Conservation (phyloP, 1,140 invertebrate species). For the Zaprionus ornatus region DNA sequence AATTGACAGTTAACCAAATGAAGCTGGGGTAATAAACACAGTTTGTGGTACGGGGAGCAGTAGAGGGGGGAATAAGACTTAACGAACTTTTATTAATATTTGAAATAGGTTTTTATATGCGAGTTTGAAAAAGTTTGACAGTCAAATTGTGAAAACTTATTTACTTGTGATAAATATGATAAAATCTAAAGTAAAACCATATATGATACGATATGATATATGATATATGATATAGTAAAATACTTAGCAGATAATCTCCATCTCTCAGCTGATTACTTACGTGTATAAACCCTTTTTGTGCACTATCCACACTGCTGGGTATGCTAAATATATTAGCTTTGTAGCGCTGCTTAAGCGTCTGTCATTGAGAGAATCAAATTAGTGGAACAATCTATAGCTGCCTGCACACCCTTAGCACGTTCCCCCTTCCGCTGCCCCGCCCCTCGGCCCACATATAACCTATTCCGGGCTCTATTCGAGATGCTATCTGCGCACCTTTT, state of each 20-base stretch:
- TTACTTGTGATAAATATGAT: too few relatives aligned
- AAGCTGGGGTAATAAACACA: neutral
- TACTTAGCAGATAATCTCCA: too few relatives aligned
- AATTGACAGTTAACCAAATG: neutral
- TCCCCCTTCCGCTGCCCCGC: neutral
- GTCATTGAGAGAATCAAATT: conserved; percentile 78
- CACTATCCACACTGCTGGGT: conserved; percentile 22
- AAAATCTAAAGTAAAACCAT: too few relatives aligned
- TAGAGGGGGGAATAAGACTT: too few relatives aligned
- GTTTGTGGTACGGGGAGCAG: neutral
- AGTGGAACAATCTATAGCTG: conserved; percentile 70
- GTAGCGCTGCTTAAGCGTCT: conserved; percentile 62
- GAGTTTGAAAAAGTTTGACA: too few relatives aligned
- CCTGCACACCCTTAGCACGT: conserved; percentile 1
- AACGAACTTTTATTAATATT: neutral
- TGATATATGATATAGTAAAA: too few relatives aligned
- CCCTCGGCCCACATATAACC: neutral
- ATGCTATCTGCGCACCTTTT: conserved; percentile 75
- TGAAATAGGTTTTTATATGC: neutral
- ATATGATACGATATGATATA: too few relatives aligned
- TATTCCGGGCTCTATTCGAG: conserved; percentile 28
- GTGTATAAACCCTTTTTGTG: neutral
- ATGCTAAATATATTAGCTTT: conserved; percentile 53
- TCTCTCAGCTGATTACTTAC: too few relatives aligned
- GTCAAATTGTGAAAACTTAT: too few relatives aligned